Base-by-base conservation (phyloP, 1,140 invertebrate genomes). In the Drosophila sturtevanti region DNA sequence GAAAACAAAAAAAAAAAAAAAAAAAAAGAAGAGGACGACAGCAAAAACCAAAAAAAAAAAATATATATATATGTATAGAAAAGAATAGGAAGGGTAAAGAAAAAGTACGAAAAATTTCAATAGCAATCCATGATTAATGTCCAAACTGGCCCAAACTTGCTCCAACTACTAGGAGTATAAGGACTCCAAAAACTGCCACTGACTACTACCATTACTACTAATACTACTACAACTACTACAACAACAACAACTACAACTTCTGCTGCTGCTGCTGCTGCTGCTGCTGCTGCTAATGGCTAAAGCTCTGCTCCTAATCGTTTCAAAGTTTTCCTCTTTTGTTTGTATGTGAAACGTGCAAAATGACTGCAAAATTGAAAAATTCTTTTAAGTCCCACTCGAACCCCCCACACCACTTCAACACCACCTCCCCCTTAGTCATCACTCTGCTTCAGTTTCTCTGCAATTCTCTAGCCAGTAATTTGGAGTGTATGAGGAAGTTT, bases 311-410 rank as follows among this genome's bases (percentile, higher is more conserved):
- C 74, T 77, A 77, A 77, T 76, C 74, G 73, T 48, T 16, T 34
- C 14, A 68, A 76, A 76, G 58, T 76, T 76, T 75, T 69, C 41
- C 18, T 48, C 41, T 63, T 75, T 63, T 60, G 72, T 74, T 74
- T 74, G 66, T 67, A 66, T 74, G 14, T 48, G 18, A 63, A 60
- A 74, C 71, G 71, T 67, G 71, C 34, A 65, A 67, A 75, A 56
- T 68, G 37, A 38, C 56, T 68, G 72, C 72, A 44, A 76, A 76
- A 76, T 76, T 76, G 72, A 76, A 76, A 68, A 68, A 61, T 44
- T 11, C 14, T 31, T 18, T 16, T 6, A 24, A 2, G n/a, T n/a
- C n/a, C n/a, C n/a, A n/a, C n/a, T n/a, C n/a, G n/a, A n/a, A n/a
- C n/a, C n/a, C n/a, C n/a, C n/a, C n/a, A n/a, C n/a, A n/a, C n/a